A percentile compares a stretch with the other conserved stretches of the same genome.
These are phyloP conservation scores for Augochlora pura DNA, from an alignment of 1,140 invertebrate species.

Conservation along the genomic window DNA sequence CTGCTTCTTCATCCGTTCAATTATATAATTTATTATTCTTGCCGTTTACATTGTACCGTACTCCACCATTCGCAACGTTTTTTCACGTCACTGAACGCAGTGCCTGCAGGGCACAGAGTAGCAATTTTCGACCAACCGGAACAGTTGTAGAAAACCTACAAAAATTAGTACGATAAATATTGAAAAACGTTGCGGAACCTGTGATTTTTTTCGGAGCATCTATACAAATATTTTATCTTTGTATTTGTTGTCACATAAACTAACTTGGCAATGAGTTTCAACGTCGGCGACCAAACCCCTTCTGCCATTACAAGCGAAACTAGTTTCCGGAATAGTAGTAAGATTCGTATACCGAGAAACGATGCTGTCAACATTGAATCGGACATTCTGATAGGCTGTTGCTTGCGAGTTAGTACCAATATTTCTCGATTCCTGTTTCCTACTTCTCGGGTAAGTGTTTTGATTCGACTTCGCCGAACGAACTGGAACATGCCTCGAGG, in stretches of 20 bases:
- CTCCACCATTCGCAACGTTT: conserved; percentile 83
- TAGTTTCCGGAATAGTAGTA: conserved; percentile 83
- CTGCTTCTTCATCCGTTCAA: not conserved
- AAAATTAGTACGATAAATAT: conserved; percentile 11
- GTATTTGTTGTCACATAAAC: conserved; percentile 7
- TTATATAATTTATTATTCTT: conserved; percentile 4
- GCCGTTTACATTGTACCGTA: conserved; percentile 76
- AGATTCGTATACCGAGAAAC: conserved; percentile 71
- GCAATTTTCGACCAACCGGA: conserved; percentile 74
- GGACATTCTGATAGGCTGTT: conserved; percentile 21
- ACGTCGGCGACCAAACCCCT: conserved; percentile 91
- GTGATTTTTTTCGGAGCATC: no score
- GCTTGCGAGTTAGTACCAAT: not conserved
- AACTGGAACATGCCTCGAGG: conserved; percentile 51
- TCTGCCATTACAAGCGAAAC: conserved; percentile 85
- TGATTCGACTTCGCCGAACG: conserved; percentile 22
- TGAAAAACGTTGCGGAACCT: no score
- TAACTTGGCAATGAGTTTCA: conserved; percentile 90
- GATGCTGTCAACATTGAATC: not conserved
- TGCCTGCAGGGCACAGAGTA: conserved; percentile 81
- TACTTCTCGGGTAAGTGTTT: not conserved
- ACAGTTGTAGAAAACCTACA: conserved; percentile 80
- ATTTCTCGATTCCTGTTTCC: conserved; percentile 15
- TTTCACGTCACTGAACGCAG: conserved; percentile 80
- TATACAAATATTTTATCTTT: no score